Evolutionary conservation across 2,113 vertebrate species (phyloP), one percentile per base, ranked within the genome.

Genomic region (Notarius lentiginosus): DNA sequence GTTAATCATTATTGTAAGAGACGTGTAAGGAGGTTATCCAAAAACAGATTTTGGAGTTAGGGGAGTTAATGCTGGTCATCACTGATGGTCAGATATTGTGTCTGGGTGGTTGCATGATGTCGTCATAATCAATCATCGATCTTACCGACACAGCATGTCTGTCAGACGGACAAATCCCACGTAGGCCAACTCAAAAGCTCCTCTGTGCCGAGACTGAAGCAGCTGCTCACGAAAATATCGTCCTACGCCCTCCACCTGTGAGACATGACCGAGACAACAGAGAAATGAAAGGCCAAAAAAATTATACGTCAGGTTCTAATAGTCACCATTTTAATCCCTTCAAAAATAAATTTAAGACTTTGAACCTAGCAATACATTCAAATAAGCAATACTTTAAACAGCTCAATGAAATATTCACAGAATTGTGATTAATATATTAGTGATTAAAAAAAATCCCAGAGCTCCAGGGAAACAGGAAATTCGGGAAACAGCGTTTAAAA

Each of bases 181-280:
- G 0, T 99, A 99, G 17, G 98, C 98, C 94, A 99, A 90, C 91
- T 99, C 98, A 94, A 99, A 99, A 47, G 98, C 97, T 56, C 98
- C 98, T 88, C 98, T 96, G 91, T 99, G 98, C 86, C 98, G 97
- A 58, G 98, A 99, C 75, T 98, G 97, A 87, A 99, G 94, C 81
- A 99, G 96, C 90, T 98, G 97, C 91, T 96, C 96, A 90, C 97
- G 97, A 92, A 99, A 99, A 92, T 99, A 99, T 88, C 95, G 91
- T 30, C 98, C 98, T 3, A 99, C 96, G 88, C 94, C 95, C 93
- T 96, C 95, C 91, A 99, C 96, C 98, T 99, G 91, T 17, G 89
- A 82, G 82, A 15, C 18, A 60, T 72, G 17, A 70, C 14, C 24
- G 27, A 83, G 73, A 53, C 10, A 84, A 34, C 70, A 84, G 49